Conservation (phyloP, 2,113 vertebrate genomes). For the Megaceryle maxima region DNA sequence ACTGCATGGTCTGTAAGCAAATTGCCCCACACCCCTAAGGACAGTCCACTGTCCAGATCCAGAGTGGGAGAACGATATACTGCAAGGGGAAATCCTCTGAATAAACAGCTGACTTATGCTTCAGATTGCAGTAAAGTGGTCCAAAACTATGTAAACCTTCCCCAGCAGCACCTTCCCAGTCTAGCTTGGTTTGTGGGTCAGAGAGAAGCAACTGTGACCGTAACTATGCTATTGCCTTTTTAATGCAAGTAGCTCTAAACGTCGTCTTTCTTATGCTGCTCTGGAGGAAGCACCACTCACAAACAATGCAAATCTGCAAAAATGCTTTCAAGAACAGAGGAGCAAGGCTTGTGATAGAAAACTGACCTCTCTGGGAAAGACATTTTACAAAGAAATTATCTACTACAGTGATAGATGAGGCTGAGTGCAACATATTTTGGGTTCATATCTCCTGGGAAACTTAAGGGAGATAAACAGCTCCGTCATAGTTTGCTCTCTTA, state of each 20-base stretch:
- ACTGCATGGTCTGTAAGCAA: not conserved
- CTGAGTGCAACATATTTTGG: not conserved
- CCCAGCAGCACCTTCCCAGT: not conserved
- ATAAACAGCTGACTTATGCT: not conserved
- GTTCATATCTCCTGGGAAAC: slow-evolving; percentile 12
- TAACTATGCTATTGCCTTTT: not conserved
- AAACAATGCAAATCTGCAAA: not conserved
- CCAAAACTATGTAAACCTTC: not conserved
- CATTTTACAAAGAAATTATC: not conserved
- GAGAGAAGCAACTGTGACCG: not conserved
- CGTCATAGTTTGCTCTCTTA: not conserved
- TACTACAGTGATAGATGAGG: not conserved
- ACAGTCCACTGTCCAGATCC: not conserved
- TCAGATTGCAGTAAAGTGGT: not conserved
- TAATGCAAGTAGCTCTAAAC: not conserved
- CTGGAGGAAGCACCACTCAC: not conserved
- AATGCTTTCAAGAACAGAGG: not conserved
- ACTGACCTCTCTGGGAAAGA: not conserved
- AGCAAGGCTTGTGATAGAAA: not conserved
- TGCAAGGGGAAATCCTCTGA: not conserved
- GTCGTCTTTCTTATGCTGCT: not conserved
- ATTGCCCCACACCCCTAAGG: not conserved
- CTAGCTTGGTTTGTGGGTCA: not conserved
- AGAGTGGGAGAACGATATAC: not conserved
- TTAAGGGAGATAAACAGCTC: slow-evolving; percentile 21